Evolutionary conservation across 92 coral and sea anemone species (phyloP).

Genomic region (Paramuricea clavata): DNA sequence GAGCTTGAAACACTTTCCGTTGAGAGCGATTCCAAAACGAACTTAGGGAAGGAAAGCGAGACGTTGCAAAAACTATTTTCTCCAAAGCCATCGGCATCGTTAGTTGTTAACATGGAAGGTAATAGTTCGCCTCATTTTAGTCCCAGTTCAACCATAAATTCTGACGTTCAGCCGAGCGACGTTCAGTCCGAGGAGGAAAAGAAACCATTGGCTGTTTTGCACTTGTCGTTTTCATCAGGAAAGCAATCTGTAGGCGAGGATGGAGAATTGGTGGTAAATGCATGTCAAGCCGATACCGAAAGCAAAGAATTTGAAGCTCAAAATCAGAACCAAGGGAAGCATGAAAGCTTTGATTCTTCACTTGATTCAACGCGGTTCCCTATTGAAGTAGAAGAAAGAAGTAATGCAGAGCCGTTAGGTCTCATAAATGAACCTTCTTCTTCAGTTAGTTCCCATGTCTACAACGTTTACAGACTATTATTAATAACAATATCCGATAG

Average conservation of each 20-base stretch:
- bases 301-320: too few species aligned
- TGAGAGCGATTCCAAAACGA: background rate
- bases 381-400: background rate
- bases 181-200: too few species aligned
- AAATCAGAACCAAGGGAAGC: too few species aligned
- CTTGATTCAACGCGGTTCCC: background rate
- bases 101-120: background rate
- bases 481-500: background rate
- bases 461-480: background rate
- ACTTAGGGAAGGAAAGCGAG: background rate
- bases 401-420: background rate
- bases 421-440: background rate
- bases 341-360: background rate
- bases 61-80: background rate
- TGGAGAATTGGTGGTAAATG: background rate
- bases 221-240: background rate
- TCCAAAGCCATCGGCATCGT: background rate
- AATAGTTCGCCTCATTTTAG: background rate
- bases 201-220: too few species aligned
- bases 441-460: background rate
- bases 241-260: background rate
- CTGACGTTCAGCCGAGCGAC: background rate
- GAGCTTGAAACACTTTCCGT: background rate
- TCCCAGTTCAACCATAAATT: background rate
- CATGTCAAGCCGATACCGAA: too few species aligned